Evolutionary conservation across 2,888 invertebrate species (phyloP), one percentile per base, ranked within the genome.

Genomic region (Caenorhabditis panamensis): DNA sequence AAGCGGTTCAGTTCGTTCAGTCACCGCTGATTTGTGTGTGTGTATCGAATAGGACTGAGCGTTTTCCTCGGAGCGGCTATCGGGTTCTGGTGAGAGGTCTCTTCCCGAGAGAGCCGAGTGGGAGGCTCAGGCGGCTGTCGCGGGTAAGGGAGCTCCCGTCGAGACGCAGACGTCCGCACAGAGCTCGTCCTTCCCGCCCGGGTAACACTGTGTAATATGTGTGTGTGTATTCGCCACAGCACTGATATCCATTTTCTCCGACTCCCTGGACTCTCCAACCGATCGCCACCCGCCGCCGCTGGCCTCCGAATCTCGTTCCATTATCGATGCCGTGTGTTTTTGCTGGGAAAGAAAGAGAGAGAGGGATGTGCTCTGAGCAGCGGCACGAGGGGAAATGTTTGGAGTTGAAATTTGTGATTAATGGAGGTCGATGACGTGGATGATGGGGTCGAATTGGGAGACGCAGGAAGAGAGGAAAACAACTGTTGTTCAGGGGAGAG

Each of bases 71-170:
- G 62, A 72, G 73, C 66, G 58, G 73, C 73, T 73, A 66, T 73
- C 59, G 72, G 73, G 73, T 66, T 64, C 64, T 73, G 64, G 51
- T 36, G 64, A 69, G 69, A 64, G 58, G 72, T 49, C 49, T 63
- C 63, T 64, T 56, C 37, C 58, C 56, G 71, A 58, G 49, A 64
- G 49, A 36, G 61, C 59, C 59, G 64, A 73, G 73, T 66, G 73
- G 59, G 64, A 73, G 73, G 66, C 58, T 73, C 73, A 66, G 73
- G 73, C 73, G 66, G 73, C 73, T 66, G 73, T 59, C 49, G 73
- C 59, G 36, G 51, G n/a, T n/a, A 56, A 44, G 51, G 47, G 28
- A 68, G 62, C 54, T 61, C 44, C 61, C 44, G 61, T 44, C 36
- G 62, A 71, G 71, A 71, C 62, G 47, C 62, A 71, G 71, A 71